phyloP scores from a whole-genome alignment of 2,113 vertebrate species.

The Neotoma lepida region DNA sequence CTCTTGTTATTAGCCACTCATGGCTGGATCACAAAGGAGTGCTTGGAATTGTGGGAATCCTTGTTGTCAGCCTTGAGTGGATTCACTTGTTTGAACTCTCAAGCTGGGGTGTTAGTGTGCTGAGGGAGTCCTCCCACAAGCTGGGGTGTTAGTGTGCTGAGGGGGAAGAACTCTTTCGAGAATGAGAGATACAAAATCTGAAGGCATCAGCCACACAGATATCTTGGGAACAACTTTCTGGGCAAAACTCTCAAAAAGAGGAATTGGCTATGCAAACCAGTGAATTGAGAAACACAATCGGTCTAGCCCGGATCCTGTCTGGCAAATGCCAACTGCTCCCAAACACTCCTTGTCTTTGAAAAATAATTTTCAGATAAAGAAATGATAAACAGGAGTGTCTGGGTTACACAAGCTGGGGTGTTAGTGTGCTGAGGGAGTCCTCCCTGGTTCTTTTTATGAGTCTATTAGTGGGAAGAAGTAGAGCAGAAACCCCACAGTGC shows the following conservation, averaged over 20 bases:
- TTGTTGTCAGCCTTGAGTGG: no score
- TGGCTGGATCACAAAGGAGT: conserved; percentile 15
- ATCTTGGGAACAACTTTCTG: not conserved
- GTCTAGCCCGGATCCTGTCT: conserved; percentile 12
- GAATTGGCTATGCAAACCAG: conserved; percentile 45
- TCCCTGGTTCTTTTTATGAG: not conserved
- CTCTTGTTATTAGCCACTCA: not conserved
- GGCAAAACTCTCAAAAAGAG: not conserved
- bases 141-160: no score
- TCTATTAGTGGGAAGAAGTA: conserved; percentile 8
- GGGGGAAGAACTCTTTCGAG: not conserved
- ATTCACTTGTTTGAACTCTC: not conserved
- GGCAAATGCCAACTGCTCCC: conserved; percentile 28
- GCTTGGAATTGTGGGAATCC: not conserved
- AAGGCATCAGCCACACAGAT: not conserved
- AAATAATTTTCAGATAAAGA: conserved; percentile 13
- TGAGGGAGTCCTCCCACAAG: no score
- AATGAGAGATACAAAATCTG: not conserved
- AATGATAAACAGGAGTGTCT: not conserved
- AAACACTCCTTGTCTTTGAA: conserved; percentile 6
- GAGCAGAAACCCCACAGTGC: not conserved
- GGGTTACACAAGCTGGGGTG: not conserved
- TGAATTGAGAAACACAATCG: not conserved
- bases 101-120: not conserved
- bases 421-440: conserved; percentile 9